phyloP scores from a whole-genome alignment of 2,888 invertebrate genomes.

The Colostygia pectinataria region DNA sequence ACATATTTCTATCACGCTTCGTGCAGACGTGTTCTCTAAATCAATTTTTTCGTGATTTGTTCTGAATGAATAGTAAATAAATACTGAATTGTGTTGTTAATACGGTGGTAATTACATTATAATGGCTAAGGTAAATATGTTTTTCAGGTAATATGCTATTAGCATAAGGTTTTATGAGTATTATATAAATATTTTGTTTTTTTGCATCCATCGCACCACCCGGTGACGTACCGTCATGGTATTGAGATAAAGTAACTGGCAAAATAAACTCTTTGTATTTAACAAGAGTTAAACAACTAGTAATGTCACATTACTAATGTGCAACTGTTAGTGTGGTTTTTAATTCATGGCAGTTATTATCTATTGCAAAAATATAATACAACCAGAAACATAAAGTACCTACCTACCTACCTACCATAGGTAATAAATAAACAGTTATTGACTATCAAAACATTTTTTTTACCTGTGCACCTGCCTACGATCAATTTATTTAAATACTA shows the following conservation, averaged over 20 bases:
- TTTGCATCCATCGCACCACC: slow-evolving; percentile 55
- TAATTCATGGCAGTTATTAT: too few species aligned
- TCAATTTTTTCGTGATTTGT: slow-evolving; percentile 55
- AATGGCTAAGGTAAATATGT: slow-evolving; percentile 72
- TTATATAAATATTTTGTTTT: slow-evolving; percentile 31
- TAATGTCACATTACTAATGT: too few species aligned
- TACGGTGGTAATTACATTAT: slow-evolving; percentile 40
- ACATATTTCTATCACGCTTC: slow-evolving; percentile 65
- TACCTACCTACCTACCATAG: too few species aligned
- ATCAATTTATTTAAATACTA: too few species aligned
- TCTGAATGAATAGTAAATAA: slow-evolving; percentile 57
- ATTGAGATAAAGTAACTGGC: slow-evolving; percentile 34
- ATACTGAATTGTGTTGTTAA: slow-evolving; percentile 38
- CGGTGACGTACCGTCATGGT: slow-evolving; percentile 54
- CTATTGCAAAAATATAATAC: too few species aligned
- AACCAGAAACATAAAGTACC: too few species aligned
- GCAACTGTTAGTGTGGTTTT: too few species aligned
- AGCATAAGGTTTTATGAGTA: slow-evolving; percentile 14
- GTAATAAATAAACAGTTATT: too few species aligned
- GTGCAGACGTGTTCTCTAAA: slow-evolving; percentile 51
- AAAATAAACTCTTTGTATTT: slow-evolving; percentile 17
- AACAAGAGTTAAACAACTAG: too few species aligned
- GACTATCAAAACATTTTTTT: too few species aligned
- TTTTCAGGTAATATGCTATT: slow-evolving; percentile 22
- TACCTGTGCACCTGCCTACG: too few species aligned